Percentiles rank a stretch among this genome's conserved stretches.
Conservation (phyloP, 2,888 invertebrate species). For the Apoda limacodes region DNA sequence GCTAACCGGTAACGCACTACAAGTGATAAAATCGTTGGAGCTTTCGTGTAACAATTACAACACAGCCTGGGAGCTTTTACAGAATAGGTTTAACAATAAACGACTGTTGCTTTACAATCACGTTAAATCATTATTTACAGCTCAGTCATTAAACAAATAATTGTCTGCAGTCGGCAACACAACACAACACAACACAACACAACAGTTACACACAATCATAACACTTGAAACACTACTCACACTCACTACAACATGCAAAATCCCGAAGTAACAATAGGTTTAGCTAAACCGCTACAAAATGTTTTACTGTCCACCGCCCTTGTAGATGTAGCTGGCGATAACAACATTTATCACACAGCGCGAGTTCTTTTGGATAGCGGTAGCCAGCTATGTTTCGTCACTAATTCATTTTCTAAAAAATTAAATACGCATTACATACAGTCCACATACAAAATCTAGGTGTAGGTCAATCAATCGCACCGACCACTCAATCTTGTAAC, state of each 20-base stretch:
- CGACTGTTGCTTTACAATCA: too few species aligned
- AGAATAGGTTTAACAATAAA: too few species aligned
- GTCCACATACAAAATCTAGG: conserved; percentile 20
- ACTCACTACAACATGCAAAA: neutral
- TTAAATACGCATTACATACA: conserved; percentile 17
- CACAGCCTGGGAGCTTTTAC: too few species aligned
- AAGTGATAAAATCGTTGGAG: too few species aligned
- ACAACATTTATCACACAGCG: conserved; percentile 12
- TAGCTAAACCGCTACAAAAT: conserved; percentile 2
- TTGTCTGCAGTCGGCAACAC: too few species aligned
- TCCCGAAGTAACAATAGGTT: neutral
- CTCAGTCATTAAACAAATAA: conserved; percentile 6
- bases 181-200: too few species aligned
- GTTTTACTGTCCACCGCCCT: conserved; percentile 20
- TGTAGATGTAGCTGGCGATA: conserved; percentile 13
- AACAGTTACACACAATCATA: too few species aligned
- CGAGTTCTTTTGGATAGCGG: conserved; percentile 21
- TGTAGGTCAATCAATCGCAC: conserved; percentile 16
- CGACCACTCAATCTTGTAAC: conserved; percentile 15
- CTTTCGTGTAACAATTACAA: too few species aligned
- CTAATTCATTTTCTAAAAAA: conserved; percentile 15
- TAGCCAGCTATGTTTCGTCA: conserved; percentile 19
- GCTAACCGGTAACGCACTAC: too few species aligned
- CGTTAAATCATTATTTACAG: too few species aligned
- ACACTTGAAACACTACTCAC: neutral